A percentile compares a stretch with the other conserved stretches of the same genome.
phyloP scores from a whole-genome alignment of 2,888 invertebrate genomes.

The Andrena fulva region DNA sequence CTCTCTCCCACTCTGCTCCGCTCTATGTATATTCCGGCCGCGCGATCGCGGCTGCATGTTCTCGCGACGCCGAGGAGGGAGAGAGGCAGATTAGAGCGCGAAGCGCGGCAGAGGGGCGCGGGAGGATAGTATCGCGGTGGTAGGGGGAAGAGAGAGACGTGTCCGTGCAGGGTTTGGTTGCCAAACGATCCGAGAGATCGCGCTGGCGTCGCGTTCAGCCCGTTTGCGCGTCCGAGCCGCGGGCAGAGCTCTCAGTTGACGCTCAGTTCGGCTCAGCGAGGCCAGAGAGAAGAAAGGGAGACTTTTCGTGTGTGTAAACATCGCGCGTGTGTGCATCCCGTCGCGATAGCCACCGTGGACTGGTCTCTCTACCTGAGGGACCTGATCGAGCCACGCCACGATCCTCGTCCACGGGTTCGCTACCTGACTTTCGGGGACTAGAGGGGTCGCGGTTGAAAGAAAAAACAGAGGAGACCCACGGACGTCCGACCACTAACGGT shows the following conservation, averaged over 20 bases:
- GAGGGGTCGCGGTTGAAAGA: conserved; percentile 1
- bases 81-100: conserved; percentile 69
- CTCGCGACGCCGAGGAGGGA: conserved; percentile 52
- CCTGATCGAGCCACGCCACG: conserved; percentile 1
- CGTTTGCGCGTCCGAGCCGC: conserved; percentile 83
- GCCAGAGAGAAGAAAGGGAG: conserved; percentile 83
- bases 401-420: conserved; percentile 17
- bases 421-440: conserved; percentile 37
- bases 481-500: conserved; percentile 50
- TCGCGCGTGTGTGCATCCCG: conserved; percentile 72
- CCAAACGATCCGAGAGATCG: conserved; percentile 86
- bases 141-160: conserved; percentile 70
- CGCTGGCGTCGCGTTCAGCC: conserved; percentile 79
- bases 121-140: conserved; percentile 83
- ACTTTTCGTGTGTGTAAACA: conserved; percentile 72
- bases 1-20: not conserved
- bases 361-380: conserved; percentile 49
- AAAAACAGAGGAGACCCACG: conserved; percentile 5
- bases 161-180: conserved; percentile 74
- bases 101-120: conserved; percentile 84
- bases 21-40: conserved; percentile 40
- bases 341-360: conserved; percentile 26
- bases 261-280: conserved; percentile 85
- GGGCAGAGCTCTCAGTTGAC: conserved; percentile 87
- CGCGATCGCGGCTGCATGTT: conserved; percentile 53